phyloP scores from a whole-genome alignment of 2,888 invertebrate species.

The Trichogramma evanescens region DNA sequence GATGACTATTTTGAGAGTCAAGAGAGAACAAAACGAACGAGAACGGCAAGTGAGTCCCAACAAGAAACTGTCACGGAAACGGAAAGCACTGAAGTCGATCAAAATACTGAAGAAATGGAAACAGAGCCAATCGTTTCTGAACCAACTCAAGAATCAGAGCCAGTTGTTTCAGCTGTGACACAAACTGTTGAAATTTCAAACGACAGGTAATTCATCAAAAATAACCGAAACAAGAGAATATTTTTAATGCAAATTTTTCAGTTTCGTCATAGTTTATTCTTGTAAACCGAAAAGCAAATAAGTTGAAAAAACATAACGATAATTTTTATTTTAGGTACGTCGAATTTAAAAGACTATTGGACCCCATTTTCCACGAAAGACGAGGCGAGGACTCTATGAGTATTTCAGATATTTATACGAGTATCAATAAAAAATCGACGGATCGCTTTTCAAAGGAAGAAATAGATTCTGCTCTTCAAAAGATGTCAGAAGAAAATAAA shows the following conservation, averaged over 20 bases:
- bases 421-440: conserved; percentile 58
- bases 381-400: conserved; percentile 66
- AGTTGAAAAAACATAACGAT: conserved; percentile 5
- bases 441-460: conserved; percentile 62
- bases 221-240: not conserved
- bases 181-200: conserved; percentile 40
- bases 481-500: conserved; percentile 85
- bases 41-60: too few relatives aligned
- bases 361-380: conserved; percentile 69
- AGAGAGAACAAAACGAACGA: conserved; percentile 23
- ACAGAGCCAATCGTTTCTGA: conserved; percentile 28
- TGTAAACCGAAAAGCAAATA: not conserved
- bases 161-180: too few relatives aligned
- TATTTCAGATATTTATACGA: conserved; percentile 57
- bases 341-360: conserved; percentile 66
- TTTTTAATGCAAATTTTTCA: not conserved
- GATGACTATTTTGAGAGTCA: conserved; percentile 24
- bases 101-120: conserved; percentile 40
- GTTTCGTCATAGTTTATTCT: not conserved
- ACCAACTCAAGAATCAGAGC: too few relatives aligned
- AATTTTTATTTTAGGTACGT: conserved; percentile 48
- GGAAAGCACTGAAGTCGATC: conserved; percentile 31
- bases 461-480: conserved; percentile 68
- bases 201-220: conserved; percentile 33
- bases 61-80: too few relatives aligned